Evolutionary conservation across 2,888 invertebrate species (phyloP), one percentile per base, ranked within the genome.

Genomic region (Himalopsyche japonica): DNA sequence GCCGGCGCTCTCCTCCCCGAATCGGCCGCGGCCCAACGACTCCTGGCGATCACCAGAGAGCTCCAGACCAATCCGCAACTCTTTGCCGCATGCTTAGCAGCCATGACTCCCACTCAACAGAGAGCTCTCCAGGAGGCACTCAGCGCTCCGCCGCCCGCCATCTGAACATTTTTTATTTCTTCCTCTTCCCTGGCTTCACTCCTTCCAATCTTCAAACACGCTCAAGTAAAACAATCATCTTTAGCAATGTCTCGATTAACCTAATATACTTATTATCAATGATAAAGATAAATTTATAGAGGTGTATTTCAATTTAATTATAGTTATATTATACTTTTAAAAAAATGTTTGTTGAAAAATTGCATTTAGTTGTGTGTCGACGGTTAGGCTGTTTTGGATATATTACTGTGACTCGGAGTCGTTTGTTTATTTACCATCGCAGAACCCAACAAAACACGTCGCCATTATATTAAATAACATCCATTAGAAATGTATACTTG

Each of bases 31-130:
- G 95, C 95, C 88, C 94, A 93, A 87, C 94, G 98, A 89, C 95
- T 98, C 94, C 91, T 97, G 84, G 94, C 94, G 88, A 97, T 99
- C 88, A 94, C 98, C 82, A 93, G 96, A 89, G 97, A 97, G 90
- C 95, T 98, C 89, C 97, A 96, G 95, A 94, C 92, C 87, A 97
- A 96, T 90, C 94, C 94, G 57, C 95, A 96, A 87, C 92, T 97
- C 88, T 97, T 97, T 91, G 95, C 95, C 89, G 94, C 95, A n/a
- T 96, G 97, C 89, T 92, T 97, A 88, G 93, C 93, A 89, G 94
- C 94, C 87, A 92, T 98, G 88, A 94, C 95, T 88, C 93, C 94
- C 83, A 97, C 97, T 88, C 96, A 97, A 90, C 96, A 97, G 90
- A 95, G 96, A 88, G 97, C 97, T 76, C 93, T 98, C 87, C 95